Evolutionary conservation across 2,113 vertebrate genomes (phyloP).

Genomic region (Poicephalus meyeri): DNA sequence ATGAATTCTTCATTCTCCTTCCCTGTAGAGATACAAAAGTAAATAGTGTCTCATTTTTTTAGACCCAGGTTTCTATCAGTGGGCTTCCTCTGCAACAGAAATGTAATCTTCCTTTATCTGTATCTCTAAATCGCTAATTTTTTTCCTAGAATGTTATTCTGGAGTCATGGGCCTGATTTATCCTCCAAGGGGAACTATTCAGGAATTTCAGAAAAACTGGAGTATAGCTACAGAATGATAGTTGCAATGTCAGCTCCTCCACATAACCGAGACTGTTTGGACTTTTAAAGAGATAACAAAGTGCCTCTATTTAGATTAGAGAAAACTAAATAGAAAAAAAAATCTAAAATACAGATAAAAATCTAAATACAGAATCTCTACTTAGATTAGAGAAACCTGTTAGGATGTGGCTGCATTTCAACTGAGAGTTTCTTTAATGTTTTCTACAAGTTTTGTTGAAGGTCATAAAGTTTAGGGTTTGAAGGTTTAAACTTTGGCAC

Average conservation of each 20-base stretch:
- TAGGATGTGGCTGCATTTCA: background rate
- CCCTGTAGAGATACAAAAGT: background rate
- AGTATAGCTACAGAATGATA: background rate
- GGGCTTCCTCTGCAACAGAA: background rate
- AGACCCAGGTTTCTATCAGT: background rate
- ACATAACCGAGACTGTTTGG: background rate
- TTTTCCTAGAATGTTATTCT: constrained; percentile 7
- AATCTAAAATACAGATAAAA: background rate
- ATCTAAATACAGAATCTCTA: background rate
- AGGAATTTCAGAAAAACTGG: background rate
- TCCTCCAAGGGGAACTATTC: background rate
- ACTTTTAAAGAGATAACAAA: background rate
- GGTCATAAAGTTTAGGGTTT: background rate
- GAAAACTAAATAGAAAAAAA: background rate
- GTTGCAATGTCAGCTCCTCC: background rate
- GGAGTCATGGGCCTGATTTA: background rate
- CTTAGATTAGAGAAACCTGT: background rate
- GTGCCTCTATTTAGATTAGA: background rate
- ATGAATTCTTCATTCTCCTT: background rate
- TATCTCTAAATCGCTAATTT: background rate
- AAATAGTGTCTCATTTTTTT: background rate
- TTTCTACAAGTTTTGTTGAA: background rate
- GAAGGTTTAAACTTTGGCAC: background rate
- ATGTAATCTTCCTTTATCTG: background rate
- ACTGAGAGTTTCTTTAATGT: background rate